Conservation (phyloP, 2,797 vertebrate species). For the Glossophaga mutica region DNA sequence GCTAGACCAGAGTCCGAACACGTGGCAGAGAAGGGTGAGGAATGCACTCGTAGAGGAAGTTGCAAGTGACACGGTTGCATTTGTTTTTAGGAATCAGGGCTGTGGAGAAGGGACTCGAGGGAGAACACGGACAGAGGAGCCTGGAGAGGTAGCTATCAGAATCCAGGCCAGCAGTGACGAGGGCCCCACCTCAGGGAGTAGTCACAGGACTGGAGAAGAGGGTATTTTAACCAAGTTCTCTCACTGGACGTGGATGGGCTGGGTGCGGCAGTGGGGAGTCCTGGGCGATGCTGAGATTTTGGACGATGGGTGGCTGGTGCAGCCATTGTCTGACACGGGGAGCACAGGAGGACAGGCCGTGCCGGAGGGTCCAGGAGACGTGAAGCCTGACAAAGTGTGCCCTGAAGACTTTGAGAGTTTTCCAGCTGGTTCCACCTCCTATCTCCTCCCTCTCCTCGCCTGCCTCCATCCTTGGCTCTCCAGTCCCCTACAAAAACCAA, state of each 20-base stretch:
- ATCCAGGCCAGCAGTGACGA: neutral
- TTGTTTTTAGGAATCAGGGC: neutral
- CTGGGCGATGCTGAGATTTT: neutral
- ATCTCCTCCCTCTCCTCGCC: neutral
- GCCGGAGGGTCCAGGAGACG: neutral
- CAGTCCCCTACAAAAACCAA: neutral
- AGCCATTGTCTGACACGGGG: neutral
- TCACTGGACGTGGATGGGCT: neutral
- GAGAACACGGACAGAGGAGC: neutral
- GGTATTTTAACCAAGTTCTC: neutral
- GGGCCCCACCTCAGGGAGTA: rapidly evolving
- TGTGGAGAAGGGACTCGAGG: neutral
- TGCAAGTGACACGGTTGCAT: neutral
- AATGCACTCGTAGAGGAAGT: neutral
- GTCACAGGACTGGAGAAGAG: neutral
- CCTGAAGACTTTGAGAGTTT: neutral
- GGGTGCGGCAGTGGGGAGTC: neutral
- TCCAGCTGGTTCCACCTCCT: neutral
- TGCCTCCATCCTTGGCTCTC: neutral
- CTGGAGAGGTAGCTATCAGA: neutral
- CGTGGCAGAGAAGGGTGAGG: neutral
- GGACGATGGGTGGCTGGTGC: neutral
- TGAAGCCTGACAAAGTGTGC: neutral
- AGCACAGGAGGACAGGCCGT: neutral
- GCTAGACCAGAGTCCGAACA: neutral